phyloP scores from a whole-genome alignment of 2,113 vertebrate species.

The Oreochromis tanganicae region DNA sequence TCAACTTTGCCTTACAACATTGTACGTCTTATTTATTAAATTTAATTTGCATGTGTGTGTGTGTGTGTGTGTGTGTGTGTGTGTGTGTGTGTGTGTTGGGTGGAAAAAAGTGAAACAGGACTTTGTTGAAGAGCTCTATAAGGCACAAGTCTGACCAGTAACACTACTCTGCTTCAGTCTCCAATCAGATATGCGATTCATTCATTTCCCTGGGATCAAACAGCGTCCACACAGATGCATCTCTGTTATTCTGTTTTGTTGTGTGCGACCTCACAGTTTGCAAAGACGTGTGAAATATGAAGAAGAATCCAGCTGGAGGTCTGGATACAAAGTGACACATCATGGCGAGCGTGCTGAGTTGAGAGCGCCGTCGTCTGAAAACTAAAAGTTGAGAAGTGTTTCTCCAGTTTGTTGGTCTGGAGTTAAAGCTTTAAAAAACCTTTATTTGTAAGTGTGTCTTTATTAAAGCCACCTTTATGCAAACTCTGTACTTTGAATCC shows the following conservation, averaged over 20 bases:
- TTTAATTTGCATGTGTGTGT: slow-evolving; percentile 73
- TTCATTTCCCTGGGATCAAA: neutral
- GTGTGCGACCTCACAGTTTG: neutral
- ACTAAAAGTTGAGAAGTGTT: neutral
- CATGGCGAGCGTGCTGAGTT: neutral
- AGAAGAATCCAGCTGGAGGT: neutral
- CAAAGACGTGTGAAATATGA: neutral
- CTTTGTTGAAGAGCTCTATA: slow-evolving; percentile 63
- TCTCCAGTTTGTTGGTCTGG: neutral
- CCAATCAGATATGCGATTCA: neutral
- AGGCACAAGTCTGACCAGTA: slow-evolving; percentile 28
- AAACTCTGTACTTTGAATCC: neutral
- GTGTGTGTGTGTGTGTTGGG: slow-evolving; percentile 59
- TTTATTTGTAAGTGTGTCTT: neutral
- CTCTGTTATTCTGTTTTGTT: accelerated
- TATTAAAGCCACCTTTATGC: neutral
- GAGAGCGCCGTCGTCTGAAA: accelerated
- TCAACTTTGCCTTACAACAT: slow-evolving; percentile 89
- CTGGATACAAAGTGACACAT: neutral
- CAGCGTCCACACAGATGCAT: accelerated
- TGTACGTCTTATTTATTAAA: slow-evolving; percentile 91
- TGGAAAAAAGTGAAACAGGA: slow-evolving; percentile 27
- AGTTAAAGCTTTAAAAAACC: neutral
- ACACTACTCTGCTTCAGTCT: neutral
- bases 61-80: slow-evolving; percentile 50